Base-by-base conservation (phyloP, 2,113 vertebrate species). In the Charina bottae region DNA sequence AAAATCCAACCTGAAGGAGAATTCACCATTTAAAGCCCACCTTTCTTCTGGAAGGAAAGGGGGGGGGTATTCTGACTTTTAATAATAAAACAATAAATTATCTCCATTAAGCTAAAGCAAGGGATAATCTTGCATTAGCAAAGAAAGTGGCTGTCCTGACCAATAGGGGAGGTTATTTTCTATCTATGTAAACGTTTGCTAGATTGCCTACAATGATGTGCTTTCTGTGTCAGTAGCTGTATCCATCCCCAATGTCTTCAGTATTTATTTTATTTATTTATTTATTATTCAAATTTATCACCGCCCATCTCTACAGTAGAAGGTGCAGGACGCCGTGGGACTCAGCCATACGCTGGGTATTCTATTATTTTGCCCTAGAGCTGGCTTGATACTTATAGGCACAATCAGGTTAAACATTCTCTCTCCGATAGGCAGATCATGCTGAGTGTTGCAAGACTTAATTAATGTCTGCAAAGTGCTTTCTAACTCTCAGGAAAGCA, bases 381-480 rank as follows among this genome's bases (percentile, higher is more conserved):
- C 92, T 94, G 90, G 90, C 60, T 24, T 84, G 72, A 85, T 91
- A 78, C 94, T 95, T 95, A 92, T 2, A 49, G 26, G 21, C 10
- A 90, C 87, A 92, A 91, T 92, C 95, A 87, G 94, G 93, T 95
- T 95, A 95, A 94, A 93, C 92, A 46, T 94, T 93, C 89, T 92
- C 92, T 95, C 92, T 94, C 92, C 92, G 93, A 78, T 68, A 90
- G 7, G 90, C 94, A 95, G 93, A 96, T 94, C 95, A 95, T 94
- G 89, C 93, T 85, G 92, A 92, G 60, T 90, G 90, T 92, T 91
- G 91, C 90, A 93, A 95, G 95, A 95, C 90, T 96, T 96, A 96
- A 95, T 96, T 96, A 96, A 94, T 95, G 94, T 95, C 96, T 94
- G 90, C 92, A 96, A 95, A 96, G 95, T 95, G 95, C 95, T 96